Conservation (phyloP, 2,113 vertebrate species). For the Paramisgurnus dabryanus region DNA sequence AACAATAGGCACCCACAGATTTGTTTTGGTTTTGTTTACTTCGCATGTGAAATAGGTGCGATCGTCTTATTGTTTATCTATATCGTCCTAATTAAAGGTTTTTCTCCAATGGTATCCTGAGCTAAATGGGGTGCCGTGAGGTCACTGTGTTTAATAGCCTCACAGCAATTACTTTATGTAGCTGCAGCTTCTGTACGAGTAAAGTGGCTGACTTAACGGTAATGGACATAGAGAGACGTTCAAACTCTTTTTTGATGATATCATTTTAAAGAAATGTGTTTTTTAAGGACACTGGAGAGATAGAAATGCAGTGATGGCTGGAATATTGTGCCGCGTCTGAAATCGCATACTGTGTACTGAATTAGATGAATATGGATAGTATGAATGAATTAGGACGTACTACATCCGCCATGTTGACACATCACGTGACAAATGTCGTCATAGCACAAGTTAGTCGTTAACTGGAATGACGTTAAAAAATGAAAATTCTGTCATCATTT, state of each 20-base stretch:
- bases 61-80: constrained; percentile 55
- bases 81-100: constrained; percentile 40
- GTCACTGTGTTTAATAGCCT: constrained; percentile 59
- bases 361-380: no score
- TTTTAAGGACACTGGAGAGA: background rate
- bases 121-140: constrained; percentile 54
- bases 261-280: constrained; percentile 44
- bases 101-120: constrained; percentile 39
- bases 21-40: constrained; percentile 47
- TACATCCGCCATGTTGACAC: no score
- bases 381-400: no score
- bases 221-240: constrained; percentile 43
- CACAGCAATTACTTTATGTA: constrained; percentile 54
- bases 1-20: constrained; percentile 30
- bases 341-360: background rate
- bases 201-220: constrained; percentile 41
- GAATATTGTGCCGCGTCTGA: background rate
- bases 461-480: no score
- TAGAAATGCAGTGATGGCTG: background rate
- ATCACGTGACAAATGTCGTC: no score
- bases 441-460: no score
- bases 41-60: constrained; percentile 48
- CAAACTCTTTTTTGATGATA: constrained; percentile 50
- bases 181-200: constrained; percentile 44
- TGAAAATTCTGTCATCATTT: no score